phyloP scores from a whole-genome alignment of 92 coral and sea anemone species.

The Porites rus region DNA sequence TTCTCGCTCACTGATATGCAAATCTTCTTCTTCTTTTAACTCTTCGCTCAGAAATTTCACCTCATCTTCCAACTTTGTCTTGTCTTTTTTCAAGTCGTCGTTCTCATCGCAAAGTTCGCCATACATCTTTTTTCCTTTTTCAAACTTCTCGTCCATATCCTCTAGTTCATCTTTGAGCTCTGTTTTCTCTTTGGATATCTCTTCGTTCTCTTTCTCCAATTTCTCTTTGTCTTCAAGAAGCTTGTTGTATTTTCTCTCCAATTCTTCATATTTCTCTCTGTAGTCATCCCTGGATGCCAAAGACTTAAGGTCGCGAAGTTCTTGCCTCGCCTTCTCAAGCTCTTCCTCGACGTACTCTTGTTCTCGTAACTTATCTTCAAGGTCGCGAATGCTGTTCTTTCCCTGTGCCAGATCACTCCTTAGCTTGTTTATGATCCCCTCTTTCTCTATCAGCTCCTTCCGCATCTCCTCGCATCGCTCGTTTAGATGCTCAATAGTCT shows the following conservation, averaged over 20 bases:
- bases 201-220: constrained; percentile 34
- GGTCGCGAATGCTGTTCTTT: constrained; percentile 48
- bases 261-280: constrained; percentile 27
- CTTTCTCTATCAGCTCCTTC: constrained; percentile 75
- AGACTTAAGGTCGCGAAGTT: constrained; percentile 9
- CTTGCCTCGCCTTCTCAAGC: constrained; percentile 26
- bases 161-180: constrained; percentile 62
- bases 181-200: constrained; percentile 45
- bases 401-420: constrained; percentile 56
- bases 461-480: constrained; percentile 76
- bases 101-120: constrained; percentile 70
- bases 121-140: constrained; percentile 64
- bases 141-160: constrained; percentile 56
- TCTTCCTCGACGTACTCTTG: constrained; percentile 38
- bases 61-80: constrained; percentile 77
- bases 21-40: constrained; percentile 65
- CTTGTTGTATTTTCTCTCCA: constrained; percentile 26
- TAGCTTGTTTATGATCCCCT: constrained; percentile 56
- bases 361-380: constrained; percentile 51
- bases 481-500: constrained; percentile 57
- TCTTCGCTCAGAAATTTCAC: constrained; percentile 66
- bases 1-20: constrained; percentile 62
- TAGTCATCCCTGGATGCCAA: constrained; percentile 12
- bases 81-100: constrained; percentile 72
- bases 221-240: constrained; percentile 18